phyloP scores from a whole-genome alignment of 1,140 invertebrate species.

The Aphelenchoides fujianensis region DNA sequence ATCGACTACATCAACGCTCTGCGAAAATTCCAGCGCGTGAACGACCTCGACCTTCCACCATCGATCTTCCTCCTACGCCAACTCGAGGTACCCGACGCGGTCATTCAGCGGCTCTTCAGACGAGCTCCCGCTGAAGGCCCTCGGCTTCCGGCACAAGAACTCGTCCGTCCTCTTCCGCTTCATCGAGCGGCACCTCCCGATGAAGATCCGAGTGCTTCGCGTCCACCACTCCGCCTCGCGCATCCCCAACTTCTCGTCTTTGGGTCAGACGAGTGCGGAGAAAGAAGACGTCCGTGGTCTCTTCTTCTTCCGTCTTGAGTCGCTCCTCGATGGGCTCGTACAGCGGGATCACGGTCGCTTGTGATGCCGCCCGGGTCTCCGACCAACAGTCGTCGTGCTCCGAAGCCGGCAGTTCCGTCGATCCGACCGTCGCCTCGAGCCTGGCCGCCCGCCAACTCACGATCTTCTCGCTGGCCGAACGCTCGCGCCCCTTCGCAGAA shows the following conservation, averaged over 20 bases:
- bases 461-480: constrained; percentile 41
- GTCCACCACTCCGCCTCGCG: constrained; percentile 41
- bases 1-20: constrained; percentile 23
- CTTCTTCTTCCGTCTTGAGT: constrained; percentile 30
- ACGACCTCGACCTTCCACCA: constrained; percentile 45
- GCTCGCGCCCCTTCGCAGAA: not conserved
- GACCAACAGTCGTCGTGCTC: not conserved
- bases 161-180: constrained; percentile 46
- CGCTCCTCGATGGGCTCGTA: constrained; percentile 30
- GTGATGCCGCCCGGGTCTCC: constrained; percentile 14
- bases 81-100: constrained; percentile 30
- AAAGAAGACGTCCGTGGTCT: constrained; percentile 43
- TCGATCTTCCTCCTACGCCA: constrained; percentile 44
- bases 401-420: not conserved
- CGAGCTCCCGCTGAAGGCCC: constrained; percentile 34
- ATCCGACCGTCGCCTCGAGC: constrained; percentile 8
- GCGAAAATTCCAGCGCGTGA: constrained; percentile 27
- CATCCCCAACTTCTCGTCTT: constrained; percentile 40
- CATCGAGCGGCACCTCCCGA: constrained; percentile 40
- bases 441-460: constrained; percentile 25
- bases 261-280: constrained; percentile 32
- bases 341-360: constrained; percentile 4
- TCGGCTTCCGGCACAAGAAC: constrained; percentile 51
- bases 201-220: constrained; percentile 44
- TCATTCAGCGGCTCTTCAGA: constrained; percentile 39